A percentile compares a stretch with the other conserved stretches of the same genome.
These are phyloP conservation scores for Salticus scenicus DNA, from an alignment of 2,888 invertebrate genomes.

Conservation along the genomic window DNA sequence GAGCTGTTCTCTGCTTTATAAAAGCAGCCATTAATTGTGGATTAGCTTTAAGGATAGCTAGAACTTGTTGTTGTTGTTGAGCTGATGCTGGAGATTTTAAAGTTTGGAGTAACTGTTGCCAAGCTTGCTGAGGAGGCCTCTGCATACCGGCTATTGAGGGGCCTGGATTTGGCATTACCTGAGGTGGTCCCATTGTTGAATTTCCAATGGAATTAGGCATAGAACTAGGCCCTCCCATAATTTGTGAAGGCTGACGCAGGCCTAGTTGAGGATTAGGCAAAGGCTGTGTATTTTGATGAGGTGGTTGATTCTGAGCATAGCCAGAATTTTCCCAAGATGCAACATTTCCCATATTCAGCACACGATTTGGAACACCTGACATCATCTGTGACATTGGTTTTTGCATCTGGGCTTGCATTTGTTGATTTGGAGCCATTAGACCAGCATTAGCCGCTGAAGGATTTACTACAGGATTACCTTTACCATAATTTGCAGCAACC, in stretches of 20 bases:
- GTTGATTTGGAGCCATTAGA: conserved; percentile 72
- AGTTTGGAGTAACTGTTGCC: conserved; percentile 86
- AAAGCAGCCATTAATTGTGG: conserved; percentile 97
- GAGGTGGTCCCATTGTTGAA: conserved; percentile 61
- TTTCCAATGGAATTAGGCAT: conserved; percentile 55
- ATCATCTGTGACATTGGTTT: conserved; percentile 44
- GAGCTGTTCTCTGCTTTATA: conserved; percentile 82
- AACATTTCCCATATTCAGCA: conserved; percentile 43
- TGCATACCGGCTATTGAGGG: conserved; percentile 69
- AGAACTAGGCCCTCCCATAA: conserved; percentile 69
- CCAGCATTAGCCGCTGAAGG: conserved; percentile 57
- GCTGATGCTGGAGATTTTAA: conserved; percentile 91
- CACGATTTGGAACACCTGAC: conserved; percentile 45
- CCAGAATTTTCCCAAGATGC: conserved; percentile 53
- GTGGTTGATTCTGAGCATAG: conserved; percentile 76
- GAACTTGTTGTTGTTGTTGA: conserved; percentile 90
- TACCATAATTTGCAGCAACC: conserved; percentile 81
- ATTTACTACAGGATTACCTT: conserved; percentile 79
- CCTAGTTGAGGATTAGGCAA: conserved; percentile 74
- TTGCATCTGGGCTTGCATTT: conserved; percentile 73
- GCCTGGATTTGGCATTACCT: conserved; percentile 29
- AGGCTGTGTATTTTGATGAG: conserved; percentile 75
- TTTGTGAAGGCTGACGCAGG: conserved; percentile 73
- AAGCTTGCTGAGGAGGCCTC: conserved; percentile 75
- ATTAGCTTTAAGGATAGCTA: conserved; percentile 92